Percentiles rank a stretch among this genome's conserved stretches.
phyloP scores from a whole-genome alignment of 2,888 invertebrate genomes.

The Microctonus hyperodae region DNA sequence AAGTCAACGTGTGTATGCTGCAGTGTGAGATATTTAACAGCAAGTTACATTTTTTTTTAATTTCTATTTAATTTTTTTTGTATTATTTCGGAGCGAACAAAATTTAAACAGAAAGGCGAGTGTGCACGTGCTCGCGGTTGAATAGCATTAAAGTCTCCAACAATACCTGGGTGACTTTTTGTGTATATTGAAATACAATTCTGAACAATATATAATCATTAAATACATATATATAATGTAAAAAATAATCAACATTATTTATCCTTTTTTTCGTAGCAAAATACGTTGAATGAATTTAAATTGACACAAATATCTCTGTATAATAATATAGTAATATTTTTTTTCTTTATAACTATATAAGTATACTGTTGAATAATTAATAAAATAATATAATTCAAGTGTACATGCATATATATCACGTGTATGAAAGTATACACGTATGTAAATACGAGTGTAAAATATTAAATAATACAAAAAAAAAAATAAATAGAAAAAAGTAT shows the following conservation, averaged over 20 bases:
- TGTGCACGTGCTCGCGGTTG: slow-evolving; percentile 34
- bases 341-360: not conserved
- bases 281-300: no score
- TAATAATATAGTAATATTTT: no score
- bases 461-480: slow-evolving; percentile 41
- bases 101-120: slow-evolving; percentile 26
- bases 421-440: not conserved
- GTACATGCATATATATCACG: not conserved
- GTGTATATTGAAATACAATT: not conserved
- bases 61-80: no score
- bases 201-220: not conserved
- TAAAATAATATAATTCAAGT: not conserved
- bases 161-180: slow-evolving; percentile 16
- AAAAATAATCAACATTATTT: no score
- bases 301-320: no score
- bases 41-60: not conserved
- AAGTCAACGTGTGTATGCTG: not conserved
- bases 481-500: slow-evolving; percentile 55
- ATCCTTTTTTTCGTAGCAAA: no score
- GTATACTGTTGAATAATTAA: not conserved
- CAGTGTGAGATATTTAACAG: not conserved
- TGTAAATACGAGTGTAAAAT: not conserved
- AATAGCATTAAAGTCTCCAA: slow-evolving; percentile 44
- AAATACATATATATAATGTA: not conserved
- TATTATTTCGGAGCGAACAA: no score